phyloP scores from a whole-genome alignment of 2,797 vertebrate species.

The Chromis chromis region DNA sequence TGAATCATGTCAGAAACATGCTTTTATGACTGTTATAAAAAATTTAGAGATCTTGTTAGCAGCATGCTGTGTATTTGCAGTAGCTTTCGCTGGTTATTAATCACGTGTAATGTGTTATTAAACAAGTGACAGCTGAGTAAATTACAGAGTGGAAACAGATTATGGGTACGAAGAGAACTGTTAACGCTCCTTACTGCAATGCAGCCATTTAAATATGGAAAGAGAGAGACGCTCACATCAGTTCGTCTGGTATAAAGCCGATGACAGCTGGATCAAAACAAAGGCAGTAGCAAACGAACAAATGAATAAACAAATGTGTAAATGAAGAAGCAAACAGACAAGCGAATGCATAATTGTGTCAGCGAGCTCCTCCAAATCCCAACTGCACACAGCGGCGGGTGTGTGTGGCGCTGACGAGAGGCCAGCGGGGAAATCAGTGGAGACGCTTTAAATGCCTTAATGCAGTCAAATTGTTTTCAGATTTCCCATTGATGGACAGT shows the following conservation, averaged over 20 bases:
- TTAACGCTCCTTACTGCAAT: conserved; percentile 45
- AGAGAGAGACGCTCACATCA: not conserved
- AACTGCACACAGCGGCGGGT: conserved; percentile 49
- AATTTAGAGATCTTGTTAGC: conserved; percentile 1
- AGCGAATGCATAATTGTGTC: conserved; percentile 75
- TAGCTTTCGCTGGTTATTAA: conserved; percentile 49
- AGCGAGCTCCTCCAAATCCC: conserved; percentile 51
- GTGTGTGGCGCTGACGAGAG: conserved; percentile 71
- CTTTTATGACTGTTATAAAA: conserved; percentile 16
- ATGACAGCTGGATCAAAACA: conserved; percentile 72
- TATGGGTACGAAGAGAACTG: conserved; percentile 29
- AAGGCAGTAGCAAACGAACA: conserved; percentile 76
- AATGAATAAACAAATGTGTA: conserved; percentile 81
- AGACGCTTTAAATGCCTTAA: conserved; percentile 82
- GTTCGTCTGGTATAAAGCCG: conserved; percentile 36
- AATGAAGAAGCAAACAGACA: conserved; percentile 72
- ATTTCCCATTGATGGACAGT: conserved; percentile 83
- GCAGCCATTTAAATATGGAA: conserved; percentile 15
- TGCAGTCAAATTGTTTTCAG: conserved; percentile 88
- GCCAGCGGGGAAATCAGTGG: conserved; percentile 84
- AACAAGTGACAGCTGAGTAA: conserved; percentile 38
- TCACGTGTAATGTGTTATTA: conserved; percentile 55
- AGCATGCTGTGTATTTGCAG: conserved; percentile 1
- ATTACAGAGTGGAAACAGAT: conserved; percentile 58
- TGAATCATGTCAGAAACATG: conserved; percentile 39